Percentiles rank a stretch among this genome's conserved stretches.
These are phyloP conservation scores for Cyclophora punctaria DNA, from an alignment of 2,888 invertebrate species.

Conservation along the genomic window DNA sequence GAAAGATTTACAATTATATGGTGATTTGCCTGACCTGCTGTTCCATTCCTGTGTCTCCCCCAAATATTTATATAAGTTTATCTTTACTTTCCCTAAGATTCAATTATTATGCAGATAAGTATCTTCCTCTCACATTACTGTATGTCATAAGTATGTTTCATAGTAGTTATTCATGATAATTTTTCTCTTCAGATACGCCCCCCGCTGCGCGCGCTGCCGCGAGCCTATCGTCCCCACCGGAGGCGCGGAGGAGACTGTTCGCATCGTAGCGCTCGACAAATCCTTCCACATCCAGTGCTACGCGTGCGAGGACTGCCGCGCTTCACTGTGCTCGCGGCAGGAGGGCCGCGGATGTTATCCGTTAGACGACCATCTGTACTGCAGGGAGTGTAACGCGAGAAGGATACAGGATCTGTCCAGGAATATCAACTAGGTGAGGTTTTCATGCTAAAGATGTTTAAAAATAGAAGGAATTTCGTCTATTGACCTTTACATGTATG, in stretches of 20 bases:
- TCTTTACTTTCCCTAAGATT: too few species aligned
- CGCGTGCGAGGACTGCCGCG: conserved; percentile 95
- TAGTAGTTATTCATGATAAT: not conserved
- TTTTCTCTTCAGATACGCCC: conserved; percentile 81
- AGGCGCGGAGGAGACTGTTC: conserved; percentile 96
- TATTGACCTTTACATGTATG: too few species aligned
- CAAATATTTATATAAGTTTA: too few species aligned
- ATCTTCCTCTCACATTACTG: too few species aligned
- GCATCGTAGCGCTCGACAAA: conserved; percentile 97
- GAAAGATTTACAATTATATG: too few species aligned
- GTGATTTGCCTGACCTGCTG: too few species aligned
- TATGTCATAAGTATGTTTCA: too few species aligned
- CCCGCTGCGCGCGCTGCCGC: conserved; percentile 96
- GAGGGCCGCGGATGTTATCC: conserved; percentile 98
- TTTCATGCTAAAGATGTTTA: too few species aligned
- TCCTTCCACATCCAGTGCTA: conserved; percentile 98
- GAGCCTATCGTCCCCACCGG: conserved; percentile 97
- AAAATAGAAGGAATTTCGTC: too few species aligned
- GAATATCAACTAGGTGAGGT: conserved; percentile 44
- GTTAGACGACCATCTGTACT: conserved; percentile 94
- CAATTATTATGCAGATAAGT: too few species aligned
- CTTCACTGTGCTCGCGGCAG: conserved; percentile 91
- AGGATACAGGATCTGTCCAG: conserved; percentile 92
- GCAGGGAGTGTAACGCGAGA: conserved; percentile 95
- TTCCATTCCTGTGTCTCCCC: too few species aligned